A percentile compares a stretch with the other conserved stretches of the same genome.
These are phyloP conservation scores for Mus spicilegus DNA, from an alignment of 2,113 vertebrate genomes.

Conservation along the genomic window DNA sequence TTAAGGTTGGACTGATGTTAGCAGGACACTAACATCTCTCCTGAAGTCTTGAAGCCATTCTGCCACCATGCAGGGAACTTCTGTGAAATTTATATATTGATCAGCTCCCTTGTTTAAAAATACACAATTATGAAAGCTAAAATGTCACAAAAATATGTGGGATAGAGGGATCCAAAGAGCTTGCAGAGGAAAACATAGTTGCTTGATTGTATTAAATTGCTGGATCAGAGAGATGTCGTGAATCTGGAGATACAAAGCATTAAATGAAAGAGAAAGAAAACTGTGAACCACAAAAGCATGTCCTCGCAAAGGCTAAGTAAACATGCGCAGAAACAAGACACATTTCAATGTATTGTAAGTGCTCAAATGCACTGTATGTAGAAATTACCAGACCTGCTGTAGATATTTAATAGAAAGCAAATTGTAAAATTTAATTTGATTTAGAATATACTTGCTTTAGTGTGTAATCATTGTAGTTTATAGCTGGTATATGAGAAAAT, in stretches of 20 bases:
- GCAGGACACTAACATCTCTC: neutral
- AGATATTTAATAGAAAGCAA: neutral
- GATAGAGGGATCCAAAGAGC: neutral
- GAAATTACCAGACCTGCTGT: neutral
- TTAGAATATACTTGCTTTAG: constrained; percentile 43
- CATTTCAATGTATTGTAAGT: constrained; percentile 39
- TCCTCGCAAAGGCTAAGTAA: neutral
- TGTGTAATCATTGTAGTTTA: constrained; percentile 22
- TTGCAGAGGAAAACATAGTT: neutral
- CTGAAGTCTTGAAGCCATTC: constrained; percentile 11
- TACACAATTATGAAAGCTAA: constrained; percentile 14
- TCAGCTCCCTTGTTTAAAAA: constrained; percentile 36
- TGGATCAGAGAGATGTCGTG: neutral
- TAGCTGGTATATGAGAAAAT: neutral
- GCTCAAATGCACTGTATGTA: constrained; percentile 43
- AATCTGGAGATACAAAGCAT: neutral
- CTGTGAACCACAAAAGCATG: neutral
- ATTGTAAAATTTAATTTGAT: constrained; percentile 40
- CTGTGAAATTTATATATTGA: constrained; percentile 23
- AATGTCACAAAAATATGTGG: neutral
- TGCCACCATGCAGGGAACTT: neutral
- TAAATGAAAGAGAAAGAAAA: neutral
- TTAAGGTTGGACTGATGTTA: constrained; percentile 34
- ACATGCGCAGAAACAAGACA: neutral
- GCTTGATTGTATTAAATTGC: constrained; percentile 4